Conservation (phyloP, 2,888 invertebrate genomes). For the Dryobotodes eremita region DNA sequence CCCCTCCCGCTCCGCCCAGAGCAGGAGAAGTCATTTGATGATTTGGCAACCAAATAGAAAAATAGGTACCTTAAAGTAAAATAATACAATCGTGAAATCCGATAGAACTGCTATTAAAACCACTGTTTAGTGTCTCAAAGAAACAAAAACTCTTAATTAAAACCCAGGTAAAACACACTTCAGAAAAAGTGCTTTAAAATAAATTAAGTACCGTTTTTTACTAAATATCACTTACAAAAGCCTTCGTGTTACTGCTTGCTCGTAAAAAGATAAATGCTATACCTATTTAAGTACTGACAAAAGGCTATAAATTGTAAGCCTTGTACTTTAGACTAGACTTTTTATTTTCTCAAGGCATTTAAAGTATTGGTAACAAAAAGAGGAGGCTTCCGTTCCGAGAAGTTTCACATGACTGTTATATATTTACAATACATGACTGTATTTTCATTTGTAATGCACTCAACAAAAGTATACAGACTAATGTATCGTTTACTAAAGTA, state of each 20-base stretch:
- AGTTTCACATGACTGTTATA: not conserved
- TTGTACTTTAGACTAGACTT: not conserved
- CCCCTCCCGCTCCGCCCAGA: no score
- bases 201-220: slow-evolving; percentile 38
- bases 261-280: slow-evolving; percentile 50
- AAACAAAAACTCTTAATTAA: slow-evolving; percentile 22
- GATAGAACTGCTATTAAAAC: slow-evolving; percentile 14
- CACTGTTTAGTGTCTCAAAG: slow-evolving; percentile 3
- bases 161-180: not conserved
- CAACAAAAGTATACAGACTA: no score
- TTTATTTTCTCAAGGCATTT: slow-evolving; percentile 2
- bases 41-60: no score
- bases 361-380: not conserved
- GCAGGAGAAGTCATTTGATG: no score
- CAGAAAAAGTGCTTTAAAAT: slow-evolving; percentile 26
- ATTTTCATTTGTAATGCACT: no score
- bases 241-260: slow-evolving; percentile 45
- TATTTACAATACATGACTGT: no score
- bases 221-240: slow-evolving; percentile 61
- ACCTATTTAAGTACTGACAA: slow-evolving; percentile 38
- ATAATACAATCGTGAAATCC: slow-evolving; percentile 5
- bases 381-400: not conserved
- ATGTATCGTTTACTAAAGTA: no score
- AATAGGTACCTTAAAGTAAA: slow-evolving; percentile 7
- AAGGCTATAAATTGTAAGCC: slow-evolving; percentile 50